Conservation (phyloP, 2,797 vertebrate species). For the Arctocebus calabarensis region DNA sequence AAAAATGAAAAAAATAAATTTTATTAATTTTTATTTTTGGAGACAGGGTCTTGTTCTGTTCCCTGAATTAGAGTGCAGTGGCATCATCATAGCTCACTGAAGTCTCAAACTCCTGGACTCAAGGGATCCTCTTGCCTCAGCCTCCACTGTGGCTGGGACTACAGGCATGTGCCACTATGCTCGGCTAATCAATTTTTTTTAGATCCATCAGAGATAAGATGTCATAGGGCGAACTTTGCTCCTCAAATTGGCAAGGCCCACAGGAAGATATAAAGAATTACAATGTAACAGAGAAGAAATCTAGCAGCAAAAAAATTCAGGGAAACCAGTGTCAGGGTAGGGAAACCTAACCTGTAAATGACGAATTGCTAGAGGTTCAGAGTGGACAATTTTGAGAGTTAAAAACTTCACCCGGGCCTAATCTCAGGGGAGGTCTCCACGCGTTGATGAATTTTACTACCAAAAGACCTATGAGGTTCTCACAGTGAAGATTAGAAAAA, state of each 20-base stretch:
- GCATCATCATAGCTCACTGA: not conserved
- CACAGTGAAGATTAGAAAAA: constrained; percentile 17
- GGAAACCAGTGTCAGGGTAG: not conserved
- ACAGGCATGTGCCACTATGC: not conserved
- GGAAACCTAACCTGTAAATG: not conserved
- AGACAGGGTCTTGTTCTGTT: not conserved
- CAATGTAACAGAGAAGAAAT: not conserved
- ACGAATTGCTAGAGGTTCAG: not conserved
- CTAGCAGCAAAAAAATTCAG: not conserved
- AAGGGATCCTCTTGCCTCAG: not conserved
- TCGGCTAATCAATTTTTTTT: not conserved
- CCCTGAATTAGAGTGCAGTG: not conserved
- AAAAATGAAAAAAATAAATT: not conserved
- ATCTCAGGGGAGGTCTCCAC: not conserved
- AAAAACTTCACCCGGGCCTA: not conserved
- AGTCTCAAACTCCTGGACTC: not conserved
- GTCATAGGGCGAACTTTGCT: not conserved
- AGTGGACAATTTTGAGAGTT: not conserved
- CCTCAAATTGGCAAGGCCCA: not conserved
- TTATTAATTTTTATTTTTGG: not conserved
- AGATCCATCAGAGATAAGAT: not conserved
- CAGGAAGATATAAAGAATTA: not conserved
- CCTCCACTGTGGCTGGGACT: not conserved
- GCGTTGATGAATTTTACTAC: not conserved
- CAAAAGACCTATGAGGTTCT: not conserved